A percentile compares a stretch with the other conserved stretches of the same genome.
These are phyloP conservation scores for Schrankia costaestrigalis DNA, from an alignment of 2,888 invertebrate species.

Conservation along the genomic window DNA sequence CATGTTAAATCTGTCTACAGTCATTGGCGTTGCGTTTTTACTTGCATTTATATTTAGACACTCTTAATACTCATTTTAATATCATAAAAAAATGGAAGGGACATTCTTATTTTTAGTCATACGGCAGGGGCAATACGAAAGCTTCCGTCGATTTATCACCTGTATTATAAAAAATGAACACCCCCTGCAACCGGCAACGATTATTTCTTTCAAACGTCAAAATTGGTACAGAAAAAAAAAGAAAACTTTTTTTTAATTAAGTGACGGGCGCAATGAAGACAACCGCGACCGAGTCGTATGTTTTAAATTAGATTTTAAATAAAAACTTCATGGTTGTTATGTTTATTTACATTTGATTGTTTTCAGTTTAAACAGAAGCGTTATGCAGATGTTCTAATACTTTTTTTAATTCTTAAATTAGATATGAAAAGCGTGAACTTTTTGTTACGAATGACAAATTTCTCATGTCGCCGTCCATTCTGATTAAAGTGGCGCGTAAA, in stretches of 20 bases:
- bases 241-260: constrained; percentile 20
- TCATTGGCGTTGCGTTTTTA: constrained; percentile 1
- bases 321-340: constrained; percentile 35
- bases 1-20: constrained; percentile 1
- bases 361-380: constrained; percentile 50
- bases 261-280: constrained; percentile 4
- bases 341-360: constrained; percentile 45
- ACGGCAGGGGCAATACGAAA: constrained; percentile 42
- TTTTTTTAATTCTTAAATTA: constrained; percentile 46
- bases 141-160: constrained; percentile 63
- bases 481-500: constrained; percentile 47
- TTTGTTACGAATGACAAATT: constrained; percentile 52
- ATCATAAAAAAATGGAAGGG: constrained; percentile 41
- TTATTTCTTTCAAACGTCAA: too few relatives aligned
- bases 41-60: constrained; percentile 24
- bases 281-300: constrained; percentile 7
- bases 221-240: too few relatives aligned
- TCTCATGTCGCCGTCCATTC: constrained; percentile 34
- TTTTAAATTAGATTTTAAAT: constrained; percentile 31
- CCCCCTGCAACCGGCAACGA: constrained; percentile 39
- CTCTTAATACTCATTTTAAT: constrained; percentile 29
- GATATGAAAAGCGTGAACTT: constrained; percentile 37
- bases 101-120: constrained; percentile 50
- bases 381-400: constrained; percentile 45
- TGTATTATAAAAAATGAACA: constrained; percentile 59